Conservation (phyloP, 2,888 invertebrate species). For the Microplitis deprimator region DNA sequence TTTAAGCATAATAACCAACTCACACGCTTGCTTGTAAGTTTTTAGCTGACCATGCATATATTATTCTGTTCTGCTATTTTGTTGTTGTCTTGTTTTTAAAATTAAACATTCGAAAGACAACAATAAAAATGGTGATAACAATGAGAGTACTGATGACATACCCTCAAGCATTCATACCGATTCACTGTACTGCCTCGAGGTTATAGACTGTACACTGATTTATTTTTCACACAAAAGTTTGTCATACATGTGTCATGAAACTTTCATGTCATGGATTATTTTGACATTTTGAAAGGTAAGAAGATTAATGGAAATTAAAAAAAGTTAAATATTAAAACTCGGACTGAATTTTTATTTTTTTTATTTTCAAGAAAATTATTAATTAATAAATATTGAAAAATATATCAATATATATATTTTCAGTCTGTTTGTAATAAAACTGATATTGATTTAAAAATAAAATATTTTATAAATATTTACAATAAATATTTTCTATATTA, state of each 20-base stretch:
- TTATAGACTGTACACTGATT: neutral
- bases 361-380: neutral
- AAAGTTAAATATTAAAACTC: neutral
- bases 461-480: no score
- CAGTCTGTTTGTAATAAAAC: no score
- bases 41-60: neutral
- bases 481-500: no score
- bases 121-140: neutral
- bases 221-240: slow-evolving; percentile 1
- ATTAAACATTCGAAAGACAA: neutral
- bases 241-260: neutral
- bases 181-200: neutral
- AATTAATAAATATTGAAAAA: neutral
- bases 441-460: no score
- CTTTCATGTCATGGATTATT: neutral
- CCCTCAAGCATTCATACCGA: neutral
- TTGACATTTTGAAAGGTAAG: neutral
- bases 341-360: no score
- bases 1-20: neutral
- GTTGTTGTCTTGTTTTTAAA: neutral
- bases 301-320: neutral
- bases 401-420: no score
- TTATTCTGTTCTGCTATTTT: neutral
- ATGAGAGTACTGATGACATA: neutral
- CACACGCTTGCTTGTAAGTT: neutral